A percentile compares a stretch with the other conserved stretches of the same genome.
phyloP scores from a whole-genome alignment of 2,797 vertebrate genomes.

The Cephalopachus bancanus region DNA sequence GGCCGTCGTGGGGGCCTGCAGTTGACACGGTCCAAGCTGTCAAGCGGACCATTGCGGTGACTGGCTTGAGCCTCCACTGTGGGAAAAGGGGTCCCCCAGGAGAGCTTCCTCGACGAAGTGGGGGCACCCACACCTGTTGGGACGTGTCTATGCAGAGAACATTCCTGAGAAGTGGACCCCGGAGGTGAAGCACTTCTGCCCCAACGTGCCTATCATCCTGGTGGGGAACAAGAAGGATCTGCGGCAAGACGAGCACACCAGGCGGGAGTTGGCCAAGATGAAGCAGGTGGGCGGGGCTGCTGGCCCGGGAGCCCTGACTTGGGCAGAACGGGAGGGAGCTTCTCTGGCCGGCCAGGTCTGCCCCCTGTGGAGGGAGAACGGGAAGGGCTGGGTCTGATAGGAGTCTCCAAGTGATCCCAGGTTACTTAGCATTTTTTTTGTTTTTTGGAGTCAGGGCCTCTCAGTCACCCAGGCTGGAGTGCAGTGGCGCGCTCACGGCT shows the following conservation, averaged over 20 bases:
- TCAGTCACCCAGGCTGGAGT: no score
- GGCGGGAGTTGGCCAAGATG: slow-evolving; percentile 97
- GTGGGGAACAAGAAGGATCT: slow-evolving; percentile 99
- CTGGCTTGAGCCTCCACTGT: not conserved
- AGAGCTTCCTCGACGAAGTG: not conserved
- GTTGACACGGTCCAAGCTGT: not conserved
- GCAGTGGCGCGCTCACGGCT: no score
- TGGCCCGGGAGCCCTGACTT: fast-evolving
- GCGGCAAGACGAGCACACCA: slow-evolving; percentile 96
- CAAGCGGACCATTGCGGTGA: not conserved
- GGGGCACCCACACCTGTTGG: not conserved
- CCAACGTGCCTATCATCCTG: slow-evolving; percentile 98
- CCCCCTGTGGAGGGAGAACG: not conserved
- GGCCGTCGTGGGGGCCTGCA: not conserved
- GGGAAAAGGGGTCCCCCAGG: not conserved
- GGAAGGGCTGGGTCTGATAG: not conserved
- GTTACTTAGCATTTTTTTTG: not conserved
- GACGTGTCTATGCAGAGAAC: slow-evolving; percentile 91
- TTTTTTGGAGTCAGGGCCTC: no score
- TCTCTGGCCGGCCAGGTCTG: not conserved
- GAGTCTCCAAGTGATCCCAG: not conserved
- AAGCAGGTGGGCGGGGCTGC: slow-evolving; percentile 93
- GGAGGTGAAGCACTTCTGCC: slow-evolving; percentile 99
- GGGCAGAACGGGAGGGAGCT: not conserved
- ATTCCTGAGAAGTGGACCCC: slow-evolving; percentile 99